A percentile compares a stretch with the other conserved stretches of the same genome.
Conservation (phyloP, 1,140 invertebrate species). For the Drosophila melanica region DNA sequence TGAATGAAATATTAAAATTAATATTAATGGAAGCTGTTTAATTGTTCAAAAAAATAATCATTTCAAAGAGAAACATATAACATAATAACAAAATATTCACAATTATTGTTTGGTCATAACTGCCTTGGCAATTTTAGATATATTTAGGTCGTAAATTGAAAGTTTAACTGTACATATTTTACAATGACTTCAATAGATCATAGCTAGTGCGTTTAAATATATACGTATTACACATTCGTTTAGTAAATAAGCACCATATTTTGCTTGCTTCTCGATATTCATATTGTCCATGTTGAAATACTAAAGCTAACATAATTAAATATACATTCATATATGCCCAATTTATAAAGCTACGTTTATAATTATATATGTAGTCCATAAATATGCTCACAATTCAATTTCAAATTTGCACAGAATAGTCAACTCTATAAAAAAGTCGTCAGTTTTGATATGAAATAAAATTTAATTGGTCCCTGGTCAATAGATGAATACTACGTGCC, state of each 20-base stretch:
- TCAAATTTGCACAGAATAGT: slow-evolving; percentile 25
- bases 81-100: slow-evolving; percentile 1
- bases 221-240: slow-evolving; percentile 42
- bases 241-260: slow-evolving; percentile 55
- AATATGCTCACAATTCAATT: slow-evolving; percentile 36
- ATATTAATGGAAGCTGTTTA: not conserved
- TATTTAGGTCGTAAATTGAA: not conserved
- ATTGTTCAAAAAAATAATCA: not conserved
- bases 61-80: not conserved
- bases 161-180: slow-evolving; percentile 28
- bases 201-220: slow-evolving; percentile 15
- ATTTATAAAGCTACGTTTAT: slow-evolving; percentile 48
- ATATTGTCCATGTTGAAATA: slow-evolving; percentile 53
- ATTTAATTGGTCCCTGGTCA: slow-evolving; percentile 41
- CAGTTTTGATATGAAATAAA: slow-evolving; percentile 40
- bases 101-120: not conserved
- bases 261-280: slow-evolving; percentile 14
- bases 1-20: too few species aligned
- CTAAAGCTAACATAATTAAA: slow-evolving; percentile 25
- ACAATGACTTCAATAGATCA: slow-evolving; percentile 39
- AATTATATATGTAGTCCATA: slow-evolving; percentile 44
- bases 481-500: slow-evolving; percentile 48
- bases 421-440: slow-evolving; percentile 1
- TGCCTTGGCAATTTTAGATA: slow-evolving; percentile 1
- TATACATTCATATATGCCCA: slow-evolving; percentile 16